Conservation (phyloP, 1,140 invertebrate genomes). For the Zaprionus kolodkinae region DNA sequence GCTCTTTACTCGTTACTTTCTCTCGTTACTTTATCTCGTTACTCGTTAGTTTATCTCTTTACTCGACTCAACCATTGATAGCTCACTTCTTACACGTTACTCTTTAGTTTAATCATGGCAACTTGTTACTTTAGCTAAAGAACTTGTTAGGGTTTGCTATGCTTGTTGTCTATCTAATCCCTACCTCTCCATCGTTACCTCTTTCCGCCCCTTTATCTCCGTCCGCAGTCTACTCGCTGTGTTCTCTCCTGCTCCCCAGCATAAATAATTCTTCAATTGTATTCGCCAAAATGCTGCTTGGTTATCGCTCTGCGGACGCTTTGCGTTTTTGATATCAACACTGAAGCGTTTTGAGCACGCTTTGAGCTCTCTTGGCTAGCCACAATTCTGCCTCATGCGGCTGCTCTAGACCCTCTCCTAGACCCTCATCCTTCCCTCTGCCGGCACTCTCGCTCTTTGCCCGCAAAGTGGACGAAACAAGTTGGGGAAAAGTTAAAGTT, state of each 20-base stretch:
- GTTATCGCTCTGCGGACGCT: neutral
- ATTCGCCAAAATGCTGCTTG: neutral
- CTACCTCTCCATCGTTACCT: neutral
- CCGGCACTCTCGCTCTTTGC: neutral
- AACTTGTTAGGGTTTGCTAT: neutral
- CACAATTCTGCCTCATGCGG: slow-evolving; percentile 73
- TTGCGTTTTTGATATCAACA: slow-evolving; percentile 48
- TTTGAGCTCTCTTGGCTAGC: slow-evolving; percentile 63
- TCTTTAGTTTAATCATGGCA: too few species aligned
- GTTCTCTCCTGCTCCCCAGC: neutral
- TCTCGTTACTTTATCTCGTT: neutral
- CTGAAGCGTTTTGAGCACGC: slow-evolving; percentile 57
- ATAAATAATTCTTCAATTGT: neutral
- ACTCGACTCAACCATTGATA: too few species aligned
- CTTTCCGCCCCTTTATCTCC: neutral
- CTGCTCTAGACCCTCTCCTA: slow-evolving; percentile 27
- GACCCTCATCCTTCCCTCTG: neutral
- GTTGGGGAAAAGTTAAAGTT: slow-evolving; percentile 72
- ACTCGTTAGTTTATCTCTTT: neutral
- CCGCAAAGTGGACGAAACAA: slow-evolving; percentile 54
- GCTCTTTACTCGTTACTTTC: neutral
- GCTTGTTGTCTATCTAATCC: neutral
- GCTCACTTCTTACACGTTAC: too few species aligned
- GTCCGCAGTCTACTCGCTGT: neutral
- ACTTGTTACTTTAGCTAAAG: neutral